Percentiles rank a stretch among this genome's conserved stretches.
These are phyloP conservation scores for Podiceps cristatus DNA, from an alignment of 2,113 vertebrate species.

Conservation along the genomic window DNA sequence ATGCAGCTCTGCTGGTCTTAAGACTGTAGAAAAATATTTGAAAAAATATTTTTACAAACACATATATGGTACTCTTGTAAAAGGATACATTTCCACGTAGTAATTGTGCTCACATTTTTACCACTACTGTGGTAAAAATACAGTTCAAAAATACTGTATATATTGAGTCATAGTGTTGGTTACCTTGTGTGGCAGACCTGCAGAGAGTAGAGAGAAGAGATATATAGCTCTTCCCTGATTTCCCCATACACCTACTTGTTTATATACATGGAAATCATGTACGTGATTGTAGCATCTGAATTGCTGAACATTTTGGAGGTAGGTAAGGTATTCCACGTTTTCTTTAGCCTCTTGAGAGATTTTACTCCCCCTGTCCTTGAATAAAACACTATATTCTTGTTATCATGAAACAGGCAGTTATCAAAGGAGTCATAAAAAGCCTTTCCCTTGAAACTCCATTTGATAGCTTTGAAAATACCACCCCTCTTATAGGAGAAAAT, in stretches of 20 bases:
- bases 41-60: neutral
- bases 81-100: neutral
- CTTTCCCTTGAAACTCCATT: neutral
- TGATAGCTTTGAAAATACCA: neutral
- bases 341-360: neutral
- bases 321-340: neutral
- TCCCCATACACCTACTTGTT: neutral
- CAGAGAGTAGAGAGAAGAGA: neutral
- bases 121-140: neutral
- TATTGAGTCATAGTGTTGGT: neutral
- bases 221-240: neutral
- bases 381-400: neutral
- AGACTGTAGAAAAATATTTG: neutral
- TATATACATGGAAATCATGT: neutral
- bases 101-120: neutral
- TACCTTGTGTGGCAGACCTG: neutral
- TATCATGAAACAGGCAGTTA: neutral
- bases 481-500: neutral
- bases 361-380: neutral
- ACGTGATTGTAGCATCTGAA: neutral
- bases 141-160: neutral
- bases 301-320: neutral
- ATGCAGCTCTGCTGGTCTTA: neutral
- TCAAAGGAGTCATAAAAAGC: neutral
- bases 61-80: accelerated